phyloP scores from a whole-genome alignment of 2,113 vertebrate genomes.

The Chloropsis cyanopogon region DNA sequence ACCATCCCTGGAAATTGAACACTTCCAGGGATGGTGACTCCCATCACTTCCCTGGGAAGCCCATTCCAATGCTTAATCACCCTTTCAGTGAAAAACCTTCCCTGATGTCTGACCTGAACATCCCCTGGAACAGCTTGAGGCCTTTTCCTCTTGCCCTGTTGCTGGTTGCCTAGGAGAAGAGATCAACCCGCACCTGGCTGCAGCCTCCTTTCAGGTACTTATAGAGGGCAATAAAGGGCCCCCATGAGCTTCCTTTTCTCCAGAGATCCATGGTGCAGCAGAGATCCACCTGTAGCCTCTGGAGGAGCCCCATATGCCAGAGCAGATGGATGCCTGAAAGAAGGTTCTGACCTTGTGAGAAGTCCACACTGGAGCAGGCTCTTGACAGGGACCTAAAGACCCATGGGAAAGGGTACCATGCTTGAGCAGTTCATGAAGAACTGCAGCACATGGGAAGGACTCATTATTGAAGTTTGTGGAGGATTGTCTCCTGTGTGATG shows the following conservation, averaged over 20 bases:
- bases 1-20: not conserved
- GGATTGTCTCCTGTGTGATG: not conserved
- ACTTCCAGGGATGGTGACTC: not conserved
- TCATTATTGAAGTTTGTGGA: not conserved
- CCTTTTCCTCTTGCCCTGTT: not conserved
- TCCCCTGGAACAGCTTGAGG: not conserved
- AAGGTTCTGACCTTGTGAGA: not conserved
- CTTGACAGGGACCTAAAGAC: not conserved
- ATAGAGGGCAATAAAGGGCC: not conserved
- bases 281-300: not conserved
- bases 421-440: not conserved
- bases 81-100: not conserved
- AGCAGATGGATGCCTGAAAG: not conserved
- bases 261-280: not conserved
- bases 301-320: not conserved
- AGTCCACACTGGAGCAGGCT: not conserved
- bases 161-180: not conserved
- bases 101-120: not conserved
- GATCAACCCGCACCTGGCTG: not conserved
- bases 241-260: not conserved
- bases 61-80: not conserved
- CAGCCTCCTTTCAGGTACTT: not conserved
- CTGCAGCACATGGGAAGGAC: not conserved
- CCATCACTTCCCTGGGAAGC: not conserved
- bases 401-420: rapidly evolving